These are phyloP conservation scores for Cheirogaleus major DNA, from an alignment of 2,797 vertebrate genomes.

Conservation along the genomic window DNA sequence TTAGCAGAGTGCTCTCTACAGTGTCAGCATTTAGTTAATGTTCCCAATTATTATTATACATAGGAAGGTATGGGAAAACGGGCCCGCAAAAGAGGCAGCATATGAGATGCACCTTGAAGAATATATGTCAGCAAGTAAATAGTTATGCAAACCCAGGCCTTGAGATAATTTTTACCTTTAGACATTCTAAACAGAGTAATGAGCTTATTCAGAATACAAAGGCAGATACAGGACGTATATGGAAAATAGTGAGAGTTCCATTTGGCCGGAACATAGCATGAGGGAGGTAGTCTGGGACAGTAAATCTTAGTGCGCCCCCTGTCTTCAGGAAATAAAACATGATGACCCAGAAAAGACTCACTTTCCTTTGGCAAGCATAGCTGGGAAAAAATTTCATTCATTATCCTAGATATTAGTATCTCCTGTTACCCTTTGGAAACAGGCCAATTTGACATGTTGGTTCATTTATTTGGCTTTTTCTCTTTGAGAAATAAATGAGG, in stretches of 20 bases:
- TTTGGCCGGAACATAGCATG: not conserved
- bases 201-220: not conserved
- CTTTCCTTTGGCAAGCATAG: not conserved
- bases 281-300: not conserved
- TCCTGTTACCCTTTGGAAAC: not conserved
- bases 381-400: not conserved
- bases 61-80: not conserved
- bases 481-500: slow-evolving; percentile 2
- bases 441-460: not conserved
- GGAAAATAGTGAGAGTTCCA: not conserved
- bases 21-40: not conserved
- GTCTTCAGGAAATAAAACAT: not conserved
- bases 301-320: not conserved
- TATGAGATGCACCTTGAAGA: not conserved
- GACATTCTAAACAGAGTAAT: not conserved
- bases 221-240: too few species aligned
- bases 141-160: not conserved
- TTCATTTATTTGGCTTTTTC: slow-evolving; percentile 10
- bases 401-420: not conserved
- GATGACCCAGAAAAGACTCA: not conserved
- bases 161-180: not conserved
- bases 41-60: not conserved
- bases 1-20: not conserved
- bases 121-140: not conserved
- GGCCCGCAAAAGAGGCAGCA: not conserved